phyloP scores from a whole-genome alignment of 2,797 vertebrate species.

The Ceryle rudis region DNA sequence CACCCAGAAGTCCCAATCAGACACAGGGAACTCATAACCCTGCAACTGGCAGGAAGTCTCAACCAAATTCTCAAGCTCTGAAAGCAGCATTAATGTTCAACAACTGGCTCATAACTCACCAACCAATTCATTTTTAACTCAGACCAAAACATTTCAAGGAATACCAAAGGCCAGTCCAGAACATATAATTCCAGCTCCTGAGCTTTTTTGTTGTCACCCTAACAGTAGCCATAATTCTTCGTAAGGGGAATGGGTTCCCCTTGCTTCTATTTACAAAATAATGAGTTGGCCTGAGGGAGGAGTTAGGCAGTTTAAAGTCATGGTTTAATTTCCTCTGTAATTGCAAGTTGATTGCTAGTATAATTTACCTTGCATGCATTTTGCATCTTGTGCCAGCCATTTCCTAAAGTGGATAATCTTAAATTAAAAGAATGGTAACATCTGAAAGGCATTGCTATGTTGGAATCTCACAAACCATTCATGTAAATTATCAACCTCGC shows the following conservation, averaged over 20 bases:
- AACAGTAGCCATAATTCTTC: conserved; percentile 48
- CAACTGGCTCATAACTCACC: not conserved
- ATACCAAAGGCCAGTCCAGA: not conserved
- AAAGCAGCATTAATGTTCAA: not conserved
- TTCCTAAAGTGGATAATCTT: conserved; percentile 72
- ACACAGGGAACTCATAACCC: not conserved
- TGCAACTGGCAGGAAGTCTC: not conserved
- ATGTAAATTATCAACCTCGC: conserved; percentile 40
- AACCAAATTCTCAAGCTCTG: not conserved
- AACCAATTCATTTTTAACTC: not conserved
- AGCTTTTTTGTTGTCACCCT: not conserved
- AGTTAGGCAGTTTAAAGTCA: conserved; percentile 65
- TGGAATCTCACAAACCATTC: conserved; percentile 43
- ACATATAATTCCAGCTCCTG: not conserved
- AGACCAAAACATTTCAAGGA: not conserved
- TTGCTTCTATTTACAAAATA: conserved; percentile 62
- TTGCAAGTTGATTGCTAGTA: conserved; percentile 73
- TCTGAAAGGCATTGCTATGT: not conserved
- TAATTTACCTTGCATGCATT: conserved; percentile 65
- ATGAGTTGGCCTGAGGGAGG: conserved; percentile 65
- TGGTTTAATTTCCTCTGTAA: conserved; percentile 79
- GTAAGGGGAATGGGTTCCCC: conserved; percentile 11
- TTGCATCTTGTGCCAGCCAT: conserved; percentile 49
- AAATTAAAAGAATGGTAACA: conserved; percentile 73
- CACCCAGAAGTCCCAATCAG: rapidly evolving